These are phyloP conservation scores for Otocyon megalotis DNA, from an alignment of 2,113 vertebrate species.

Conservation along the genomic window DNA sequence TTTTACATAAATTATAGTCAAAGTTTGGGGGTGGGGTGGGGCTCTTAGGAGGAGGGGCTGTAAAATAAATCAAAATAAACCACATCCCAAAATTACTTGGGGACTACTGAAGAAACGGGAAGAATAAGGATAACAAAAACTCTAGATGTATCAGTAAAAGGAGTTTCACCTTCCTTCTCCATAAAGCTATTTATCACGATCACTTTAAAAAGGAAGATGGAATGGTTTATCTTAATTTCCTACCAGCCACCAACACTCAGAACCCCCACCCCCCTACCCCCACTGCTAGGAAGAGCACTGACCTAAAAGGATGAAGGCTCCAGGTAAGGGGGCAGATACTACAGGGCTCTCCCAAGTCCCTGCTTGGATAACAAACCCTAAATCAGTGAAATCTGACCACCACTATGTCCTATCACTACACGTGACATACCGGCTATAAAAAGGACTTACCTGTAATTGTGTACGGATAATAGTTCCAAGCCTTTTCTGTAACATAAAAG, in stretches of 20 bases:
- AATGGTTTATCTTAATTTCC: neutral
- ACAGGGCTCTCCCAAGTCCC: neutral
- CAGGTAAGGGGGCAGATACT: neutral
- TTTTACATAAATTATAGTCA: neutral
- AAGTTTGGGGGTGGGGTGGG: neutral
- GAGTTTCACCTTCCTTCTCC: neutral
- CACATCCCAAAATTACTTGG: neutral
- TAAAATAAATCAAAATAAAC: constrained; percentile 18
- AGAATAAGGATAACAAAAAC: neutral
- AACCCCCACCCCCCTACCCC: no score
- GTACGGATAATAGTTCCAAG: constrained; percentile 99
- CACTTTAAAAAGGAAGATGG: neutral
- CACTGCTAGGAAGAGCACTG: neutral
- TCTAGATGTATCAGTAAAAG: neutral
- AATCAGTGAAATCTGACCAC: neutral
- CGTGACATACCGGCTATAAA: fast-evolving
- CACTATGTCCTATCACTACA: neutral
- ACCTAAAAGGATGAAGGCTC: neutral
- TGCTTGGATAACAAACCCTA: neutral
- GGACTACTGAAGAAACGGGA: neutral
- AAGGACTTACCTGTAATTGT: constrained; percentile 95
- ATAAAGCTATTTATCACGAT: neutral
- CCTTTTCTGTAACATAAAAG: constrained; percentile 99
- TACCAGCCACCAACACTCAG: no score
- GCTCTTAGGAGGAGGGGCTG: neutral